These are phyloP conservation scores for Phalloptychus januarius DNA, from an alignment of 2,797 vertebrate genomes.

Conservation along the genomic window DNA sequence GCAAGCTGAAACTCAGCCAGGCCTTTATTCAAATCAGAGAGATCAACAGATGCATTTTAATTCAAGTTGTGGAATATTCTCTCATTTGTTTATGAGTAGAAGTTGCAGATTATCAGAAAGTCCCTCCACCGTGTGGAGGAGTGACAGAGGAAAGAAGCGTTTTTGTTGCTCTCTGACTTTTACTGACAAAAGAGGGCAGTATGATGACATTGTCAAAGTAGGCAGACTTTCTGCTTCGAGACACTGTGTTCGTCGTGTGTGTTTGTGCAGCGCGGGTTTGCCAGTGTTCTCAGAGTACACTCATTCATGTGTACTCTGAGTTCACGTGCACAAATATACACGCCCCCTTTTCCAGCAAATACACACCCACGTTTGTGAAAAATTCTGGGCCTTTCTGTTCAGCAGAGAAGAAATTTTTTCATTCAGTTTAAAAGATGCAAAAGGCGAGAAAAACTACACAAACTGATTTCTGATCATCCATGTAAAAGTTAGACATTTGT, in stretches of 20 bases:
- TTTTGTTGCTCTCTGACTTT: conserved; percentile 55
- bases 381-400: conserved; percentile 24
- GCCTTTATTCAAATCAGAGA: conserved; percentile 46
- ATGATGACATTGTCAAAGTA: conserved; percentile 81
- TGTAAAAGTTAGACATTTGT: neutral
- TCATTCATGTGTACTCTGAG: conserved; percentile 45
- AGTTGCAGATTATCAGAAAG: conserved; percentile 14
- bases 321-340: conserved; percentile 30
- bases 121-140: conserved; percentile 53
- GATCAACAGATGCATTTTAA: conserved; percentile 25
- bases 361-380: conserved; percentile 15
- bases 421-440: conserved; percentile 8
- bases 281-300: conserved; percentile 39
- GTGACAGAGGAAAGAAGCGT: conserved; percentile 34
- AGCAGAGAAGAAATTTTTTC: neutral
- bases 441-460: conserved; percentile 7
- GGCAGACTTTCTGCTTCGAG: conserved; percentile 75
- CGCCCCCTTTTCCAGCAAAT: neutral
- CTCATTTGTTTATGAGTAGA: neutral
- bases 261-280: conserved; percentile 16
- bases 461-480: conserved; percentile 9
- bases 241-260: conserved; percentile 16
- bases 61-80: conserved; percentile 2
- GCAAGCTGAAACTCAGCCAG: conserved; percentile 31
- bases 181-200: conserved; percentile 86